Percentiles rank a stretch among this genome's conserved stretches.
Evolutionary conservation across 2,888 invertebrate genomes (phyloP).

Genomic region (Morpho deidamia): DNA sequence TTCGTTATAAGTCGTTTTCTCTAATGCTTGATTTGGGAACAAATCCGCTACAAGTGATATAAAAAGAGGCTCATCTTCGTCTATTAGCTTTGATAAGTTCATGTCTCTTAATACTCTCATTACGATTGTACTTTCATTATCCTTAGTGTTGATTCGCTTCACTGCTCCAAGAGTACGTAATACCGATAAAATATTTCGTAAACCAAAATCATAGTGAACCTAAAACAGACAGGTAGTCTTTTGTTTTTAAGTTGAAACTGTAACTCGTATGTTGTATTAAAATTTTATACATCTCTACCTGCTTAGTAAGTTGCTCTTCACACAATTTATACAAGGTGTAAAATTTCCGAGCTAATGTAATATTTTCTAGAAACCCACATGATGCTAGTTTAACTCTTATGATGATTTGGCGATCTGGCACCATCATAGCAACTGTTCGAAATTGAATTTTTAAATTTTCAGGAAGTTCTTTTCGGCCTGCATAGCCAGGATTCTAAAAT

Average conservation of each 20-base stretch:
- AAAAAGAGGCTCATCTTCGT: conserved; percentile 98
- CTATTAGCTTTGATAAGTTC: conserved; percentile 97
- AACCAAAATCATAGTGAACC: conserved; percentile 98
- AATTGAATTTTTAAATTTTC: conserved; percentile 99
- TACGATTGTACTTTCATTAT: conserved; percentile 96
- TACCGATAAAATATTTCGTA: conserved; percentile 96
- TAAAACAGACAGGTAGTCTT: conserved; percentile 37
- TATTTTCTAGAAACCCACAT: conserved; percentile 97
- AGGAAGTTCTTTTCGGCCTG: conserved; percentile 96
- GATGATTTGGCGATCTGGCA: conserved; percentile 97
- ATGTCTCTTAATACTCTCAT: conserved; percentile 98
- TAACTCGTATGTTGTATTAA: not conserved
- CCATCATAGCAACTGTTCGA: conserved; percentile 99
- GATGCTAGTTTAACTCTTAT: conserved; percentile 97
- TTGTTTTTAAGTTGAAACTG: not conserved
- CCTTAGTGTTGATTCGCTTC: conserved; percentile 93
- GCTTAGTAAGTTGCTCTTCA: conserved; percentile 98
- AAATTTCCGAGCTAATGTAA: conserved; percentile 95
- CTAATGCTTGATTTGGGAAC: conserved; percentile 95
- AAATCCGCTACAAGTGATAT: conserved; percentile 96
- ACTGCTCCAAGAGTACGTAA: conserved; percentile 94
- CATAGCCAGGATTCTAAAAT: conserved; percentile 95
- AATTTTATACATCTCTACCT: conserved; percentile 68
- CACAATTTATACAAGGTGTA: conserved; percentile 97
- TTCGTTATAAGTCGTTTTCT: conserved; percentile 93